Conservation (phyloP, 2,888 invertebrate genomes). For the Chloroclysta siterata region DNA sequence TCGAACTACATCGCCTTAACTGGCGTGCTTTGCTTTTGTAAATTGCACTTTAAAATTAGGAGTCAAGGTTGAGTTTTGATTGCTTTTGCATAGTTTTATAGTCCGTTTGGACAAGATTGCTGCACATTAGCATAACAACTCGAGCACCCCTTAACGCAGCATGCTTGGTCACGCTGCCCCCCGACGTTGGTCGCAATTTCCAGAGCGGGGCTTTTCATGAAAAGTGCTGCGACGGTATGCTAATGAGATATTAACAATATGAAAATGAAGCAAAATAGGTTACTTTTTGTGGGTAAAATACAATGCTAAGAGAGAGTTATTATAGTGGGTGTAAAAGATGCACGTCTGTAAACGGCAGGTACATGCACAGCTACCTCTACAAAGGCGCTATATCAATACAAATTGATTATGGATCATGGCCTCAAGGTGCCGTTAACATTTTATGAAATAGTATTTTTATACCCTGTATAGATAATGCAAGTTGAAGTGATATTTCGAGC, state of each 20-base stretch:
- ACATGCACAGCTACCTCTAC: no score
- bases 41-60: conserved; percentile 14
- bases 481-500: no score
- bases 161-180: conserved; percentile 84
- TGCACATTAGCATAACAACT: conserved; percentile 81
- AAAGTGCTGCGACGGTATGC: conserved; percentile 64
- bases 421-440: no score
- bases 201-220: conserved; percentile 70
- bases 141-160: conserved; percentile 82
- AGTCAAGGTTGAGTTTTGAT: conserved; percentile 43
- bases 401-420: no score
- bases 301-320: neutral
- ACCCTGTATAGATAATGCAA: no score
- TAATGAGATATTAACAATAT: conserved; percentile 51
- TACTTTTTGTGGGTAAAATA: conserved; percentile 5
- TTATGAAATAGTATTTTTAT: no score
- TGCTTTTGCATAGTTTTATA: conserved; percentile 26
- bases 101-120: conserved; percentile 41
- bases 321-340: neutral
- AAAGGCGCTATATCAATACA: no score
- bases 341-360: neutral
- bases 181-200: conserved; percentile 80
- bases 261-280: conserved; percentile 45
- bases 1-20: conserved; percentile 45
- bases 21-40: neutral